Base-by-base conservation (phyloP, 2,113 vertebrate genomes). In the Phylloscopus trochiloides region DNA sequence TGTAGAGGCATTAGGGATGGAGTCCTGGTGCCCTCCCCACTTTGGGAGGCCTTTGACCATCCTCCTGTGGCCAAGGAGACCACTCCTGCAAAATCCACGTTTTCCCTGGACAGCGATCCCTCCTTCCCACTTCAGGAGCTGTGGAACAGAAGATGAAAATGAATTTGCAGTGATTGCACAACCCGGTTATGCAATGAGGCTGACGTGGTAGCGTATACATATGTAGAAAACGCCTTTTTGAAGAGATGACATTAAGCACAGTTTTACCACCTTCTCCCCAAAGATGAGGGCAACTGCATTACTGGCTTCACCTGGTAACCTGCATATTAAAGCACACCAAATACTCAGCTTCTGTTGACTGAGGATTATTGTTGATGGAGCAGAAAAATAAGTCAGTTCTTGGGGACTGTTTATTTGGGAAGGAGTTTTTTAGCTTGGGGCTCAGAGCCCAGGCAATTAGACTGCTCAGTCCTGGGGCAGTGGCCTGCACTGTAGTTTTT, bases 101-200 rank as follows among this genome's bases (percentile, higher is more conserved):
- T 2, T 14, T 82, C 36, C 42, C 80, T 79, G 82, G 66, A 76
- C 29, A 54, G 43, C 0, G 0, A 32, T 92, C 26, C 20, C 62
- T 92, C 32, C 51, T 95, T 94, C 58, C 43, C 28, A 10, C 12
- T 90, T 78, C 31, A 81, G 91, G 68, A 87, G 65, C 47, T 32
- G 48, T 83, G 86, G 67, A 92, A 54, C 43, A 72, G 79, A 59
- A 94, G 92, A 93, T 84, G 88, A 68, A 96, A 93, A 95, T 93
- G 92, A 80, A 63, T 86, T 76, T 96, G 82, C 75, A 86, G 3
- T 29, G 86, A 78, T 97, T 96, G 88, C 93, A 90, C 94, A 97
- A 97, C 61, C n/a, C 0, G 2, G 61, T 97, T 97, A 84, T 88
- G 93, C 90, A 96, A 96, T 0, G 1, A 77, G 82, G 82, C 86